Conservation (phyloP, 2,113 vertebrate genomes). For the Alexandromys fortis region DNA sequence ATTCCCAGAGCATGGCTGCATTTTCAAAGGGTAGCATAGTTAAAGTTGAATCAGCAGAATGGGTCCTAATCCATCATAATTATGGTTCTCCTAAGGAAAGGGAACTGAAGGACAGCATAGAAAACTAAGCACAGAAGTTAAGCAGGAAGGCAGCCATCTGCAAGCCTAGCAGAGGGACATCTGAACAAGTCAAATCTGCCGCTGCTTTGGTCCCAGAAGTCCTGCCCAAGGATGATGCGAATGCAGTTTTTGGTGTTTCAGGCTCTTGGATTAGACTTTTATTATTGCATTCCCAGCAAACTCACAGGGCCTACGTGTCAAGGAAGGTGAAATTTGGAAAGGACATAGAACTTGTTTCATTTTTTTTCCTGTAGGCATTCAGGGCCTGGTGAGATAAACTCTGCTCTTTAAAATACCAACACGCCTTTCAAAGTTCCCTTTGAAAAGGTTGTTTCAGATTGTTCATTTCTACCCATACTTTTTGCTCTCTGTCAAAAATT, state of each 20-base stretch:
- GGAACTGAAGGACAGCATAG: neutral
- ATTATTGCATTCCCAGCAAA: neutral
- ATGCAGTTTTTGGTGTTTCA: neutral
- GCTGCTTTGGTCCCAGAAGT: neutral
- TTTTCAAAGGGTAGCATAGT: neutral
- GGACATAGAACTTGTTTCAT: neutral
- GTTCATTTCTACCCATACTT: conserved; percentile 11
- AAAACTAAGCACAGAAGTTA: too few relatives aligned
- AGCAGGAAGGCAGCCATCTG: rapidly evolving
- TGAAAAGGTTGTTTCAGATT: conserved; percentile 43
- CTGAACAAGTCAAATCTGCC: neutral
- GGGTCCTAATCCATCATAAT: neutral
- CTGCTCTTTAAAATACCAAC: conserved; percentile 60
- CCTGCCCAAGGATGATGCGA: neutral
- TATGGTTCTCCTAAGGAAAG: neutral
- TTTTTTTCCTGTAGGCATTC: neutral
- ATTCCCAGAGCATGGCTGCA: neutral
- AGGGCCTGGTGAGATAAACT: neutral
- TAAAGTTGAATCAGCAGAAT: neutral
- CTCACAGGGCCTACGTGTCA: neutral
- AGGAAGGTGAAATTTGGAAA: conserved; percentile 36
- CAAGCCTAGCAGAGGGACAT: neutral
- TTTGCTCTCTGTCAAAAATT: conserved; percentile 50
- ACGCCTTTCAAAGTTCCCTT: neutral
- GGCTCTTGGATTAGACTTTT: neutral